Conservation (phyloP, 2,797 vertebrate genomes). For the Aratinga solstitialis region DNA sequence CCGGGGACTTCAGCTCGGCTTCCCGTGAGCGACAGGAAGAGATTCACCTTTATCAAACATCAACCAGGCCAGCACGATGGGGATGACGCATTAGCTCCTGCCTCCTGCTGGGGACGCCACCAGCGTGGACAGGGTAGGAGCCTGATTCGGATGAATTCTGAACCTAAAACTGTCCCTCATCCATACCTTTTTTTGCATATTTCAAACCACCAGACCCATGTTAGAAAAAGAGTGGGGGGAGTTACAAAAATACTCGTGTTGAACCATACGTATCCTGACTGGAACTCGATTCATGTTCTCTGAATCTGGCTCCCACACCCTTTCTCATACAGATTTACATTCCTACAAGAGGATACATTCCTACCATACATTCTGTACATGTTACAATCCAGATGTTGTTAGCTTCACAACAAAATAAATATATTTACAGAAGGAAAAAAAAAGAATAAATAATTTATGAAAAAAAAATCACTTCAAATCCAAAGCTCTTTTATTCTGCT, state of each 20-base stretch:
- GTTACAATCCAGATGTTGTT: slow-evolving; percentile 93
- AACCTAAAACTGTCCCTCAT: slow-evolving; percentile 64
- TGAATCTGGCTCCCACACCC: slow-evolving; percentile 82
- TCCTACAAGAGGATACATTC: slow-evolving; percentile 93
- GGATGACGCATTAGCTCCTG: not conserved
- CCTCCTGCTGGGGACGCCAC: not conserved
- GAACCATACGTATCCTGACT: slow-evolving; percentile 63
- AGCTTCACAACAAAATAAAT: slow-evolving; percentile 99
- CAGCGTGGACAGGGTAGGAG: slow-evolving; percentile 9
- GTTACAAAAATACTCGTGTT: not conserved
- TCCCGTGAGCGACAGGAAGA: not conserved
- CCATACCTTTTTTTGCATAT: slow-evolving; percentile 69
- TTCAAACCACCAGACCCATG: slow-evolving; percentile 73
- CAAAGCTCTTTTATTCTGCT: slow-evolving; percentile 86
- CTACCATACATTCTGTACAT: slow-evolving; percentile 97
- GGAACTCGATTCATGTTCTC: slow-evolving; percentile 50
- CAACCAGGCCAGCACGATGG: not conserved
- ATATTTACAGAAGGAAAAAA: slow-evolving; percentile 93
- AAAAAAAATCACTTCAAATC: slow-evolving; percentile 88
- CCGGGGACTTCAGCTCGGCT: not conserved
- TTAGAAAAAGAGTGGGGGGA: slow-evolving; percentile 24
- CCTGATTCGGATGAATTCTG: slow-evolving; percentile 59
- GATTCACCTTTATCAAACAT: not conserved
- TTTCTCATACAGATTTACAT: slow-evolving; percentile 87
- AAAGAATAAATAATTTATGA: slow-evolving; percentile 95